phyloP scores from a whole-genome alignment of 2,797 vertebrate species.

The Crocodylus rhombifer region DNA sequence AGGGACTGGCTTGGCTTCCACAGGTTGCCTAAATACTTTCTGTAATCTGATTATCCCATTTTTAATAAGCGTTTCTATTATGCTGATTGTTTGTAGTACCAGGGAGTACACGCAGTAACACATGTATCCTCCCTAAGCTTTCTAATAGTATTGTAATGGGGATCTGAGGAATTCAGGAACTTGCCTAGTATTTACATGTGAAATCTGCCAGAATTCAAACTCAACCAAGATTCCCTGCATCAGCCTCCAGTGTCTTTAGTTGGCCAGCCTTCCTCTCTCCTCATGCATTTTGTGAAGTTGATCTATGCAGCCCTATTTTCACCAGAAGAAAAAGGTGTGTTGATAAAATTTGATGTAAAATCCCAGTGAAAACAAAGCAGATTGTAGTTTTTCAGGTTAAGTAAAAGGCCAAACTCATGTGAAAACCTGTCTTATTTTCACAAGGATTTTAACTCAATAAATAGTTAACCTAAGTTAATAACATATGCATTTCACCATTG shows the following conservation, averaged over 20 bases:
- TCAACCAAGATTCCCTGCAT: too few species aligned
- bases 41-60: not conserved
- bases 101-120: too few species aligned
- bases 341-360: not conserved
- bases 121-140: too few species aligned
- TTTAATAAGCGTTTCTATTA: not conserved
- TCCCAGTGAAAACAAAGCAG: not conserved
- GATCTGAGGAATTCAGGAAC: too few species aligned
- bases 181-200: too few species aligned
- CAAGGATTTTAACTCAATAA: not conserved
- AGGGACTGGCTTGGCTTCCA: not conserved
- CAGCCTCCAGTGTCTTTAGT: too few species aligned
- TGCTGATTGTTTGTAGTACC: not conserved
- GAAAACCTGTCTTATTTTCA: not conserved
- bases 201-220: too few species aligned
- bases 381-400: not conserved
- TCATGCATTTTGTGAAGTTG: not conserved
- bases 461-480: not conserved
- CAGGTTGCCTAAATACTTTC: not conserved
- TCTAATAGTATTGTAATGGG: too few species aligned
- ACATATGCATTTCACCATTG: not conserved
- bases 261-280: not conserved
- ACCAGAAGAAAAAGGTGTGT: not conserved
- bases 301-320: not conserved
- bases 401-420: not conserved